Evolutionary conservation across 2,888 invertebrate species (phyloP).

Genomic region (Tetramorium bicarinatum): DNA sequence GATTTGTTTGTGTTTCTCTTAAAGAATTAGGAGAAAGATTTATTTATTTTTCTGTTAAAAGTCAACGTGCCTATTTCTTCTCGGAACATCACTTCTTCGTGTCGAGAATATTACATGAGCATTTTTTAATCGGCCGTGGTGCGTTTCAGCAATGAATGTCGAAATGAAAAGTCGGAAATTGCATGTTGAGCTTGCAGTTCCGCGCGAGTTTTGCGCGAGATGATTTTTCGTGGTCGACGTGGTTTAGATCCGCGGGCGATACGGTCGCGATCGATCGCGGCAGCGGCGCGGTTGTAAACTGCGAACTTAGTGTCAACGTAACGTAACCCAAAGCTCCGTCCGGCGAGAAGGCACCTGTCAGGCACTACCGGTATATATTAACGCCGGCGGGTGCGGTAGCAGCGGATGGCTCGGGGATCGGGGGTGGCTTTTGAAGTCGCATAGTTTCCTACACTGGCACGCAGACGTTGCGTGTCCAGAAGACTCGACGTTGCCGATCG

Average conservation of each 20-base stretch:
- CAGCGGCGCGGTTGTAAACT: conserved; percentile 73
- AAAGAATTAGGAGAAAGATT: neutral
- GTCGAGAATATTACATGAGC: neutral
- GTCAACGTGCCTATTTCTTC: neutral
- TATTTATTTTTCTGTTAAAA: neutral
- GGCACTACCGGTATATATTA: conserved; percentile 72
- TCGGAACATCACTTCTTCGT: neutral
- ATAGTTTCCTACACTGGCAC: conserved; percentile 81
- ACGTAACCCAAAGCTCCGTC: conserved; percentile 74
- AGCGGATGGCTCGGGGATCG: conserved; percentile 58
- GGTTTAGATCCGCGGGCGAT: conserved; percentile 53
- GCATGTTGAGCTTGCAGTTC: conserved; percentile 28
- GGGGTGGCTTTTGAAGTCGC: conserved; percentile 82
- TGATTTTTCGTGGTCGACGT: conserved; percentile 40
- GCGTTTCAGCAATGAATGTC: neutral
- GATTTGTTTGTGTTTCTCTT: neutral
- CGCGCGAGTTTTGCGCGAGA: neutral
- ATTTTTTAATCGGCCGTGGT: conserved; percentile 30
- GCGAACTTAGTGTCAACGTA: conserved; percentile 75
- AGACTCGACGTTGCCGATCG: conserved; percentile 57
- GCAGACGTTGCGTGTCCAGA: conserved; percentile 84
- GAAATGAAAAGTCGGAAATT: conserved; percentile 34
- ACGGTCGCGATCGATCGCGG: conserved; percentile 68
- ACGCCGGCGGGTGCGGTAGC: conserved; percentile 63
- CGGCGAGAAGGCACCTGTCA: conserved; percentile 72